These are phyloP conservation scores for Cardiocondyla obscurior DNA, from an alignment of 1,140 invertebrate species.

Conservation along the genomic window DNA sequence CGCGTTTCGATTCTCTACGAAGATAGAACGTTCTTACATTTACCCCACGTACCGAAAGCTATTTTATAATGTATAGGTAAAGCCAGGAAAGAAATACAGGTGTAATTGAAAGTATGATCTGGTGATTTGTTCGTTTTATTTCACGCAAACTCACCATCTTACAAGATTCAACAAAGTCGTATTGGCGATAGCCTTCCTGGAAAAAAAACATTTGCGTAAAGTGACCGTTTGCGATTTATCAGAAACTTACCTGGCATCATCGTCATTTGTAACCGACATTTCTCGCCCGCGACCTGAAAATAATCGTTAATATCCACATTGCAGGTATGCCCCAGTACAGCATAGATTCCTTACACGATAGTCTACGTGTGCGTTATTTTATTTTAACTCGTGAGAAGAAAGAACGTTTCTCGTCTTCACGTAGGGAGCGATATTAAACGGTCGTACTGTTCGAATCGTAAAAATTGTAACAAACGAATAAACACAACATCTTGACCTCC, in stretches of 20 bases:
- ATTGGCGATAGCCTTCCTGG: constrained; percentile 49
- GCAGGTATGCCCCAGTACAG: constrained; percentile 2
- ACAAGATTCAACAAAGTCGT: constrained; percentile 5
- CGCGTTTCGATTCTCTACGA: constrained; percentile 46
- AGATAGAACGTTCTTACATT: constrained; percentile 71
- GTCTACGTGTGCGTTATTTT: not conserved
- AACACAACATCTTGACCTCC: not conserved
- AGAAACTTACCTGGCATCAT: constrained; percentile 63
- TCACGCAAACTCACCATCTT: not conserved
- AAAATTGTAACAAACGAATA: constrained; percentile 12
- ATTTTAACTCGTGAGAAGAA: not conserved
- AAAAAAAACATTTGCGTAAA: constrained; percentile 63
- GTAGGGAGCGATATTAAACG: not conserved
- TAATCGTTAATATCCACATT: constrained; percentile 50
- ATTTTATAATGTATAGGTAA: constrained; percentile 77
- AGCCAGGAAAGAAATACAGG: constrained; percentile 74
- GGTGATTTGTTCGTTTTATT: constrained; percentile 48
- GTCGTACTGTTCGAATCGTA: not conserved
- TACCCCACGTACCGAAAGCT: constrained; percentile 59
- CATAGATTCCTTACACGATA: constrained; percentile 31
- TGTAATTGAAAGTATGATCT: constrained; percentile 70
- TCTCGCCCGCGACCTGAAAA: constrained; percentile 43
- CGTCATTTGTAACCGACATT: not conserved
- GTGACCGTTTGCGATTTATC: constrained; percentile 9
- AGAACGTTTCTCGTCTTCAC: not conserved